phyloP scores from a whole-genome alignment of 2,888 invertebrate species.

The Drosophila lutescens region DNA sequence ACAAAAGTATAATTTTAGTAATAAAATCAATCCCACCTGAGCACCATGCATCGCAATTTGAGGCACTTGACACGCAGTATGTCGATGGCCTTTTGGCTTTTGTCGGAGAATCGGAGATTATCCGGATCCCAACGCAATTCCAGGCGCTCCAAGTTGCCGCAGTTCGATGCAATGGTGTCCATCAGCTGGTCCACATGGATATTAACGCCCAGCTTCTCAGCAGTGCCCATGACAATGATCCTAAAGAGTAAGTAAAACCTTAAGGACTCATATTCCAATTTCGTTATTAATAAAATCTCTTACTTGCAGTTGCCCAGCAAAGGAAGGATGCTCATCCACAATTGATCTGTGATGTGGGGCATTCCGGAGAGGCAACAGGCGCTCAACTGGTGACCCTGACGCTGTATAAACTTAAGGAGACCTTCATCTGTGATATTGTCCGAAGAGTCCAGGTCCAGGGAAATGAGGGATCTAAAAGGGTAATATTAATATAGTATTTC shows the following conservation, averaged over 20 bases:
- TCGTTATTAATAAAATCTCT: slow-evolving; percentile 61
- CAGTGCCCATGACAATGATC: slow-evolving; percentile 98
- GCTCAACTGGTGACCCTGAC: slow-evolving; percentile 94
- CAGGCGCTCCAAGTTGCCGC: slow-evolving; percentile 93
- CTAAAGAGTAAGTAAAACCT: slow-evolving; percentile 85
- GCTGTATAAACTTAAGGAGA: slow-evolving; percentile 94
- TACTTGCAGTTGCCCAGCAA: slow-evolving; percentile 96
- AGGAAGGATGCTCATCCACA: slow-evolving; percentile 98
- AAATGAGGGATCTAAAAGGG: slow-evolving; percentile 88
- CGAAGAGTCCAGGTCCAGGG: slow-evolving; percentile 96
- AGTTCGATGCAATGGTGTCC: slow-evolving; percentile 98
- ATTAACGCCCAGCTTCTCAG: slow-evolving; percentile 97
- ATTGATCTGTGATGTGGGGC: slow-evolving; percentile 98
- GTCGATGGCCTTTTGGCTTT: slow-evolving; percentile 99
- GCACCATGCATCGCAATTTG: slow-evolving; percentile 94
- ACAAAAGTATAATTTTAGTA: no score
- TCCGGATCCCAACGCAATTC: slow-evolving; percentile 99
- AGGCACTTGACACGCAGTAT: slow-evolving; percentile 97
- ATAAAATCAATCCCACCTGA: slow-evolving; percentile 88
- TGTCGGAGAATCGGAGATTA: slow-evolving; percentile 98
- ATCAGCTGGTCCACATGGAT: slow-evolving; percentile 99
- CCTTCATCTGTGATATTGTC: slow-evolving; percentile 97
- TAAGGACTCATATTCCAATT: no score
- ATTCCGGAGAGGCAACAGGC: slow-evolving; percentile 96
- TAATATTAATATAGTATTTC: background rate